phyloP scores from a whole-genome alignment of 2,888 invertebrate species.

The Exocentrus adspersus region DNA sequence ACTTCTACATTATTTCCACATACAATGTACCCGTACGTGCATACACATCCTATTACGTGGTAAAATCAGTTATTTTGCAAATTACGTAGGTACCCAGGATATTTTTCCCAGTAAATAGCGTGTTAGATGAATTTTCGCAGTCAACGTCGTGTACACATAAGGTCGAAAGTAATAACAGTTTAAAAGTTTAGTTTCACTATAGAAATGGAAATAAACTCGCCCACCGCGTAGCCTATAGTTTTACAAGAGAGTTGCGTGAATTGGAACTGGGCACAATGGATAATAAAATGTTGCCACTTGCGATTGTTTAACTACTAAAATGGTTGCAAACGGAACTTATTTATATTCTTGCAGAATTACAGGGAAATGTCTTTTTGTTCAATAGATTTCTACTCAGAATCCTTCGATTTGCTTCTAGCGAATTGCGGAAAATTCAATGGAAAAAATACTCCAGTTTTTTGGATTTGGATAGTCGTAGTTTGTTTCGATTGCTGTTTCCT shows the following conservation, averaged over 20 bases:
- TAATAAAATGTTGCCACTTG: not conserved
- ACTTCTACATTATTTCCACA: too few species aligned
- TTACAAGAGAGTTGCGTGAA: not conserved
- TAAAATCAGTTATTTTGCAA: not conserved
- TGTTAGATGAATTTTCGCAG: not conserved
- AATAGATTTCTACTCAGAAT: too few species aligned
- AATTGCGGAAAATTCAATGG: conserved; percentile 1
- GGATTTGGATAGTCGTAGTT: too few species aligned
- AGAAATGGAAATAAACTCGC: not conserved
- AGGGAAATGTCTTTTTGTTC: too few species aligned
- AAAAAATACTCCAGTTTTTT: too few species aligned
- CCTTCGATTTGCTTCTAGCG: too few species aligned
- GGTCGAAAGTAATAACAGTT: not conserved
- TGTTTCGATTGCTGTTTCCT: too few species aligned
- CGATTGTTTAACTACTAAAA: not conserved
- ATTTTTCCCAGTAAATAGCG: not conserved
- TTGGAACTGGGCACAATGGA: not conserved
- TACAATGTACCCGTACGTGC: too few species aligned
- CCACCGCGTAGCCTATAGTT: not conserved
- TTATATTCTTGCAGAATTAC: too few species aligned
- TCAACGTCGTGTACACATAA: not conserved
- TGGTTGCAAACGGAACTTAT: too few species aligned
- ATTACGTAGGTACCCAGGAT: not conserved
- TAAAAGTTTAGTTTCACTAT: not conserved
- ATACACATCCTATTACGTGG: not conserved